A percentile compares a stretch with the other conserved stretches of the same genome.
phyloP scores from a whole-genome alignment of 1,140 invertebrate genomes.

The Ceratosolen solmsi region DNA sequence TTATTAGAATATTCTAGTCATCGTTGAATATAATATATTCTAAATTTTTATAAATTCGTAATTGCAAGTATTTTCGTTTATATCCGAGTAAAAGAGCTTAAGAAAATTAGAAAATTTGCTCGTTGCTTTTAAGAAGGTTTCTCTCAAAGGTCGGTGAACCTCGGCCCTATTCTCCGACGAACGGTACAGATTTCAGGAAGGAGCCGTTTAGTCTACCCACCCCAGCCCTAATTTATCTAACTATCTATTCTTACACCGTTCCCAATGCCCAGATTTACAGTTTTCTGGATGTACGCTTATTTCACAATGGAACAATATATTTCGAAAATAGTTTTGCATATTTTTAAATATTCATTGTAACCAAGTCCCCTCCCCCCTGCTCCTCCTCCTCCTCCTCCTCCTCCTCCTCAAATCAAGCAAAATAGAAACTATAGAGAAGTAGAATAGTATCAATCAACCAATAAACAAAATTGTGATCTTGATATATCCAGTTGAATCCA shows the following conservation, averaged over 20 bases:
- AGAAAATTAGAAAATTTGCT: not conserved
- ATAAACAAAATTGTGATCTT: conserved; percentile 1
- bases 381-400: not conserved
- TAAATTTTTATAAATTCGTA: too few relatives aligned
- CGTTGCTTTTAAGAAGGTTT: not conserved
- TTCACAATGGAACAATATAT: not conserved
- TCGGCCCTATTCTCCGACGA: not conserved
- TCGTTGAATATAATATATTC: too few relatives aligned
- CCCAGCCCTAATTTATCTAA: not conserved
- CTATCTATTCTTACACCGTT: not conserved
- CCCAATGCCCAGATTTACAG: not conserved
- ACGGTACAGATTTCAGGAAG: not conserved
- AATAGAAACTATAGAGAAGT: not conserved
- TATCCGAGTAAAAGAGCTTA: too few relatives aligned
- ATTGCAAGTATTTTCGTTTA: too few relatives aligned
- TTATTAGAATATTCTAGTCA: too few relatives aligned
- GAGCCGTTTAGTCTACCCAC: not conserved
- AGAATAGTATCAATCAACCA: not conserved
- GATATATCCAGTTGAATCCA: not conserved
- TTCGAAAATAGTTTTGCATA: not conserved
- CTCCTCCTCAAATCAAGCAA: not conserved
- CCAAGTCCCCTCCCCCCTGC: too few relatives aligned
- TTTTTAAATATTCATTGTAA: too few relatives aligned
- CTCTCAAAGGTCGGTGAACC: not conserved
- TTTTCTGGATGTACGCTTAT: not conserved